Base-by-base conservation (phyloP, 1,140 invertebrate species). In the Oppia nitens region DNA sequence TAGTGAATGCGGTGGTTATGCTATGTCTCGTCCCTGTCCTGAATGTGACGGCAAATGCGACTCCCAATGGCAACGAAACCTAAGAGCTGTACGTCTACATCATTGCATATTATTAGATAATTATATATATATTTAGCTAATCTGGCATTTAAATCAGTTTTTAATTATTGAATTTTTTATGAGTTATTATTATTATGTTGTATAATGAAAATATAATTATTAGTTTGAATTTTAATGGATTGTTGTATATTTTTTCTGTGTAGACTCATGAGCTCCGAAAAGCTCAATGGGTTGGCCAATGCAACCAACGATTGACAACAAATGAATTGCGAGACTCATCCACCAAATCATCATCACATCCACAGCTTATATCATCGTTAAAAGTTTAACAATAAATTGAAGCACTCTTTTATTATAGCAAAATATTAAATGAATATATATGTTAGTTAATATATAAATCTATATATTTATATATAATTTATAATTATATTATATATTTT, bases 1-100 rank as follows among this genome's bases (percentile, higher is more conserved):
- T 71, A 74, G 76, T 29, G 85, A 88, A 70, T 88, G 85, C 69
- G 85, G 84, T 40, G 85, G 84, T 50, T 87, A 85, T 66, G 81
- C 83, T 28, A 71, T 87, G 62, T 74, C 80, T 60, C 73, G 85
- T 63, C 83, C 84, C 2, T 88, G 85, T 66, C 82, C 81, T 14
- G 70, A 79, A 0, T 88, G 85, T 69, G 80, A 84, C 60, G 85
- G 84, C 49, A 75, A 78, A 62, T 88, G 85, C 68, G 77, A 76
- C 55, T 74, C 74, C n/a, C 67, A 75, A 25, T 87, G 84, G 84
- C 83, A 81, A 66, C 75, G 85, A 62, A 82, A 88, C 70, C 77
- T 86, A 61, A 80, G 79, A 63, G 79, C 81, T 77, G 61, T 61
- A 53, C 60, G 59, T 59, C 0, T 32, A 20, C 20, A 56, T 20